A percentile compares a stretch with the other conserved stretches of the same genome.
Conservation (phyloP, 2,888 invertebrate genomes). For the Drosophila eohydei region DNA sequence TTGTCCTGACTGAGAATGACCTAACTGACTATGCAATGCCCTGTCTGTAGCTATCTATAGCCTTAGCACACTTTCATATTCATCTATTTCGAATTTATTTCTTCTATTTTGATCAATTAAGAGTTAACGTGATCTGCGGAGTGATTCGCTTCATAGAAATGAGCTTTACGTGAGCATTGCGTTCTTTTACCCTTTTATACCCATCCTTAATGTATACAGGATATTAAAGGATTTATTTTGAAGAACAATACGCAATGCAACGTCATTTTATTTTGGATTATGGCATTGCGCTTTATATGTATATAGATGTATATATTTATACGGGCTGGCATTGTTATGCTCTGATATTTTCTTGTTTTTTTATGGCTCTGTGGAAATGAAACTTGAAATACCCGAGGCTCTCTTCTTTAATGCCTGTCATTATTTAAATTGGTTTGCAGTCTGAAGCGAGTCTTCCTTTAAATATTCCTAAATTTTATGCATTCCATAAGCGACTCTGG, state of each 20-base stretch:
- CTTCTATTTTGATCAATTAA: neutral
- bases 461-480: slow-evolving; percentile 25
- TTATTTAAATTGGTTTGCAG: slow-evolving; percentile 37
- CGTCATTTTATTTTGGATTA: slow-evolving; percentile 20
- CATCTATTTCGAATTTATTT: neutral
- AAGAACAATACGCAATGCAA: slow-evolving; percentile 16
- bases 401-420: slow-evolving; percentile 41
- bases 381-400: slow-evolving; percentile 33
- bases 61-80: neutral
- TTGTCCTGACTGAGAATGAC: neutral
- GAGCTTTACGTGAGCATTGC: neutral
- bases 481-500: slow-evolving; percentile 4
- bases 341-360: slow-evolving; percentile 20
- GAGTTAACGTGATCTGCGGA: neutral
- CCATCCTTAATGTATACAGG: slow-evolving; percentile 1
- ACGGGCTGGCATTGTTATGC: slow-evolving; percentile 17
- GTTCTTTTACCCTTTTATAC: neutral
- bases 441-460: slow-evolving; percentile 10
- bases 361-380: slow-evolving; percentile 46
- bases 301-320: neutral
- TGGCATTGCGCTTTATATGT: slow-evolving; percentile 21
- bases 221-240: slow-evolving; percentile 8
- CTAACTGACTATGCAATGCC: neutral
- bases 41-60: neutral
- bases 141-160: neutral